Conservation (phyloP, 2,888 invertebrate species). For the Anticlea derivata region DNA sequence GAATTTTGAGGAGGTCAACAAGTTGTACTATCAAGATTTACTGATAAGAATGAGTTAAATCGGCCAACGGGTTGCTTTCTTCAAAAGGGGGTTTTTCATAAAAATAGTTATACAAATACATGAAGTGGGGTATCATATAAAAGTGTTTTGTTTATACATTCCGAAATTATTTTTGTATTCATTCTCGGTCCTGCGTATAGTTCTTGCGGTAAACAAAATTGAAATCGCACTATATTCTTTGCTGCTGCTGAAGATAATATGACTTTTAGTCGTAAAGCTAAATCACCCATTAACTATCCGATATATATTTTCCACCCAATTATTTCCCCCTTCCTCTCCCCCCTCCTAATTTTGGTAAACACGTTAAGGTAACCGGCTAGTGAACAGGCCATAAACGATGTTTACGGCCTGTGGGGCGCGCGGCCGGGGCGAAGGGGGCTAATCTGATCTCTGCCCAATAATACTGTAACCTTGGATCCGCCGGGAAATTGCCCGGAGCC, state of each 20-base stretch:
- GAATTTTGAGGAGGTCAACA: too few species aligned
- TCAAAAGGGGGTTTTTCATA: too few species aligned
- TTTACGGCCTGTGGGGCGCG: constrained; percentile 14
- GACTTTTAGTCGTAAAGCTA: not conserved
- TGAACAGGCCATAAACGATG: constrained; percentile 23
- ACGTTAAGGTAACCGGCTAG: constrained; percentile 24
- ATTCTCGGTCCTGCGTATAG: too few species aligned
- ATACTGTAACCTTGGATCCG: constrained; percentile 21
- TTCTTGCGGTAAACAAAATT: too few species aligned
- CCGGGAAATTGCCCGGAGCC: constrained; percentile 15
- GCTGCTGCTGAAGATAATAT: not conserved
- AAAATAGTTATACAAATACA: too few species aligned
- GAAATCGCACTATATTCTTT: not conserved
- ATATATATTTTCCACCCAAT: constrained; percentile 13
- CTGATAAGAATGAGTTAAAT: too few species aligned
- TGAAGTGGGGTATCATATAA: too few species aligned
- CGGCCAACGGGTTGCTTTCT: too few species aligned
- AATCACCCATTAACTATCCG: constrained; percentile 11
- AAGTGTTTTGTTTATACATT: too few species aligned
- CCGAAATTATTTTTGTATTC: too few species aligned
- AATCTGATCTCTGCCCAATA: constrained; percentile 25
- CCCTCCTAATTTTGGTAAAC: constrained; percentile 24
- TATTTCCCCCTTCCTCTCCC: constrained; percentile 8
- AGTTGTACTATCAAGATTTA: too few species aligned
- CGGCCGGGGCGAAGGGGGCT: constrained; percentile 2